Evolutionary conservation across 2,888 invertebrate species (phyloP), one percentile per base, ranked within the genome.

Genomic region (Plagiodera versicolora): DNA sequence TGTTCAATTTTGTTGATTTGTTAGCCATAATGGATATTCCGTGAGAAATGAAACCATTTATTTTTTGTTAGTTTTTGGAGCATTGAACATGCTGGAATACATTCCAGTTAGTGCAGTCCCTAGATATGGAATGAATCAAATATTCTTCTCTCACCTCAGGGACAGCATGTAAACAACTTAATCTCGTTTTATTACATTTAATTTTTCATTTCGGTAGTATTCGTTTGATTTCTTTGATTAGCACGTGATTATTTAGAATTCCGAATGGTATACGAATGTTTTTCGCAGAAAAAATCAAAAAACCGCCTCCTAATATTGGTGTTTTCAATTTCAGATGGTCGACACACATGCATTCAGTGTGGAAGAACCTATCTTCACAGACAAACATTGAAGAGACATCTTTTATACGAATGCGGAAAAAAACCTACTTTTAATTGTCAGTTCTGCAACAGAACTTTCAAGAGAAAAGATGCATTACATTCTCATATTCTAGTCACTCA

Each of bases 281-380:
- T 10, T 32, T n/a, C n/a, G 11, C n/a, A 3, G 4, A 20, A 1
- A 30, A 1, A 30, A n/a, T n/a, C 9, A 16, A 17, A 16, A 17
- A 11, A 20, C 17, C n/a, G 20, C 20, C 32, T 45, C 44, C 18
- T 35, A 44, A 46, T 45, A 18, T 52, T 54, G 30, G 14, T 51
- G 14, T 54, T 11, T 48, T 14, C 49, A 10, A 56, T 65, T 65
- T 52, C 62, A 65, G 65, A 60, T 60, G 32, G 45, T 30, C 59
- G 66, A 17, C 61, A 63, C 51, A 58, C 48, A 9, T 65, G 87
- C 81, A 67, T 80, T 77, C 75, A 80, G 75, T 8, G 85, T 84
- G 51, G 82, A 75, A 60, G 72, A 66, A 56, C 72, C 72, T 18
- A 79, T 79, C 39, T 77, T 75, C 52, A 76, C 76, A 24, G 67